phyloP scores from a whole-genome alignment of 2,888 invertebrate genomes.

The Rhimphoctona megacephalus region DNA sequence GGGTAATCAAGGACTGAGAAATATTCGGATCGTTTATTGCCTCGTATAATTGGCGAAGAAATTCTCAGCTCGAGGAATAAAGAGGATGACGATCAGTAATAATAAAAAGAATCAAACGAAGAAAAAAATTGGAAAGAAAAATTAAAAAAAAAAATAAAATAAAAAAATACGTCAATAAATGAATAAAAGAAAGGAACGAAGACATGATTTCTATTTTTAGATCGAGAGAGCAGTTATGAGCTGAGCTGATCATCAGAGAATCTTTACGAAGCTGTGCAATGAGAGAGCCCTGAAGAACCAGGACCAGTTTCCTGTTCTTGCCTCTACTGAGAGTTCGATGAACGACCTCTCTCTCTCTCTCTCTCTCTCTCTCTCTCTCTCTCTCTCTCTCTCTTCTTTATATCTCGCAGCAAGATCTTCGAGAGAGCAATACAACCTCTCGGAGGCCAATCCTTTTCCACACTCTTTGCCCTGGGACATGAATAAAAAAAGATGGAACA shows the following conservation, averaged over 20 bases:
- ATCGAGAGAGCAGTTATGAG: slow-evolving; percentile 57
- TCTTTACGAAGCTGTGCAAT: slow-evolving; percentile 49
- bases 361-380: slow-evolving; percentile 61
- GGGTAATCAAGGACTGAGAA: slow-evolving; percentile 12
- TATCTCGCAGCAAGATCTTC: slow-evolving; percentile 19
- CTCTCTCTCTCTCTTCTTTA: slow-evolving; percentile 22
- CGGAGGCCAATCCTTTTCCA: slow-evolving; percentile 22
- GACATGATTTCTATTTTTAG: slow-evolving; percentile 65
- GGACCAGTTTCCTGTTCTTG: slow-evolving; percentile 64
- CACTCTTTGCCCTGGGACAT: slow-evolving; percentile 39
- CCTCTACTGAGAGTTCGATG: slow-evolving; percentile 62
- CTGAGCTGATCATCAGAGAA: slow-evolving; percentile 41
- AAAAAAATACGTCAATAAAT: background rate
- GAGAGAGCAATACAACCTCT: slow-evolving; percentile 36
- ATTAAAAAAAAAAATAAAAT: background rate
- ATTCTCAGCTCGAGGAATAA: slow-evolving; percentile 25
- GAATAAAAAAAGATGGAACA: background rate
- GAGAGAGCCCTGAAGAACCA: slow-evolving; percentile 35
- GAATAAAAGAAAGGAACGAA: background rate
- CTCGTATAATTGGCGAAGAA: slow-evolving; percentile 46
- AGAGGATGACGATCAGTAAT: slow-evolving; percentile 11
- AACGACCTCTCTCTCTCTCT: slow-evolving; percentile 67
- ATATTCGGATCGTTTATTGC: slow-evolving; percentile 54
- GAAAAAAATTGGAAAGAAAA: background rate
- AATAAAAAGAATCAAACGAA: slow-evolving; percentile 3